These are phyloP conservation scores for Ctenomys sociabilis DNA, from an alignment of 2,113 vertebrate genomes.

Conservation along the genomic window DNA sequence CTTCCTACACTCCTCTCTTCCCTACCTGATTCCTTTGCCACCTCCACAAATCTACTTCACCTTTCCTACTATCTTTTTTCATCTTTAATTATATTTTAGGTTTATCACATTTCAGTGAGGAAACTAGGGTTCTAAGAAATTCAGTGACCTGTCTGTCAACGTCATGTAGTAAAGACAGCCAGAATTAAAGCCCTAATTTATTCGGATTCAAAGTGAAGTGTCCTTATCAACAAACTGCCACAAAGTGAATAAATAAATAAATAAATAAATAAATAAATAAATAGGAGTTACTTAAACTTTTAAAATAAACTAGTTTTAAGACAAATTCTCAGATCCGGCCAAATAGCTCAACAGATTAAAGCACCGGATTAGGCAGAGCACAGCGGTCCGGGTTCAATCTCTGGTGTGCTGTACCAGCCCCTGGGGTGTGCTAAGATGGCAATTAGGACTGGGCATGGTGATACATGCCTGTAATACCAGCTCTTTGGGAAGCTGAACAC, in stretches of 20 bases:
- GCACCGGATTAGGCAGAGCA: too few relatives aligned
- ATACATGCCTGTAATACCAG: too few relatives aligned
- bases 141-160: not conserved
- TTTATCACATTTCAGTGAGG: slow-evolving; percentile 8
- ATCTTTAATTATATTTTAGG: not conserved
- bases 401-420: too few relatives aligned
- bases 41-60: not conserved
- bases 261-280: slow-evolving; percentile 9
- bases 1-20: not conserved
- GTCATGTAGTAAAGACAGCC: not conserved
- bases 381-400: too few relatives aligned
- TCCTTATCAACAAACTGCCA: not conserved
- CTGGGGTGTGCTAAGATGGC: too few relatives aligned
- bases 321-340: not conserved
- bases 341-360: too few relatives aligned
- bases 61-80: not conserved
- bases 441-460: too few relatives aligned
- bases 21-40: not conserved
- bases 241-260: slow-evolving; percentile 10
- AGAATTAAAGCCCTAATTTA: slow-evolving; percentile 31
- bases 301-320: not conserved
- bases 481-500: too few relatives aligned
- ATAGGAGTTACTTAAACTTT: not conserved
- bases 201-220: slow-evolving; percentile 10
- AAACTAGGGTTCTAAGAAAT: not conserved